These are phyloP conservation scores for Orthonychiurus folsomi DNA, from an alignment of 2,888 invertebrate genomes.

Conservation along the genomic window DNA sequence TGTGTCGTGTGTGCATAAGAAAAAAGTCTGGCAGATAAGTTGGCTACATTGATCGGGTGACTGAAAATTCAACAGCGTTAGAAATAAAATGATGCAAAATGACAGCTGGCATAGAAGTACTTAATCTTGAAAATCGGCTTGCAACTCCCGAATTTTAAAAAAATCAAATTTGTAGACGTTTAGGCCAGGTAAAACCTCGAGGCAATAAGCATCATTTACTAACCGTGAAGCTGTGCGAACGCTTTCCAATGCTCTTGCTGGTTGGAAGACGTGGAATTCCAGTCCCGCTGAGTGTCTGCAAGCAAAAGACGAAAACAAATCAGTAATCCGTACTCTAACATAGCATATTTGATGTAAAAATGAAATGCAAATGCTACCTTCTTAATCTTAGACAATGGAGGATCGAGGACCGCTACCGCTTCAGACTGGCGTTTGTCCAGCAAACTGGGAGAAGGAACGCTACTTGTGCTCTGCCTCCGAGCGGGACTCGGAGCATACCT, in stretches of 20 bases:
- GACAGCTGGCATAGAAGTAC: no score
- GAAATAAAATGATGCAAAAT: no score
- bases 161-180: no score
- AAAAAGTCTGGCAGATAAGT: no score
- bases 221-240: background rate
- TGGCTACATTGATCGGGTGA: no score
- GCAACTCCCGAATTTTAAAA: no score
- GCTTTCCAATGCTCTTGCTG: background rate
- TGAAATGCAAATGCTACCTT: background rate
- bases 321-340: background rate
- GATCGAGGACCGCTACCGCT: background rate
- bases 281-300: background rate
- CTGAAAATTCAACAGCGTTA: no score
- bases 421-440: background rate
- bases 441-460: background rate
- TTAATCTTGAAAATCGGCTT: no score
- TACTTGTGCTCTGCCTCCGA: background rate
- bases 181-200: no score
- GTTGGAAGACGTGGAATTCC: background rate
- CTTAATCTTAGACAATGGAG: background rate
- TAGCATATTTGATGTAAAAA: background rate
- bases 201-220: no score
- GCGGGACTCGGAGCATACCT: background rate
- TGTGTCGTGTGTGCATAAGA: no score
- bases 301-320: background rate